Percentiles rank a stretch among this genome's conserved stretches.
phyloP scores from a whole-genome alignment of 1,140 invertebrate species.

The Neocloeon triangulifer region DNA sequence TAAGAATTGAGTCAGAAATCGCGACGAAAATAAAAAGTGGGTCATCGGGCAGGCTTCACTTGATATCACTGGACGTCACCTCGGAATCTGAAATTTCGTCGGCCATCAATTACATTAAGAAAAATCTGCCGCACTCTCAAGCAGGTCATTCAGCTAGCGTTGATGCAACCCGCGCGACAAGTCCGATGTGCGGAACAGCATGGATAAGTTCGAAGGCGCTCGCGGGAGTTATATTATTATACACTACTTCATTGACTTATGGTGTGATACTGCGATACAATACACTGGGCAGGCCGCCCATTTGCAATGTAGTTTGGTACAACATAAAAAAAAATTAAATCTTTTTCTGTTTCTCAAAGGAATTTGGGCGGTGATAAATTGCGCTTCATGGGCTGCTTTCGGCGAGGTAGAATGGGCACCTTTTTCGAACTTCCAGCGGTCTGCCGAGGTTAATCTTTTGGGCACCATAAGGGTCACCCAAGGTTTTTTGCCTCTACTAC shows the following conservation, averaged over 20 bases:
- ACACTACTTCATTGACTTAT: no score
- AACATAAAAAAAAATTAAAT: no score
- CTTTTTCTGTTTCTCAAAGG: conserved; percentile 21
- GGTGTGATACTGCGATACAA: no score
- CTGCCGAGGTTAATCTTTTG: conserved; percentile 31
- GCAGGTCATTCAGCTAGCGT: no score
- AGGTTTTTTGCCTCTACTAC: conserved; percentile 55
- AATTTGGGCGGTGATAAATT: conserved; percentile 76
- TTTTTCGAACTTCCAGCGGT: conserved; percentile 41
- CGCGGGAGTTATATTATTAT: no score
- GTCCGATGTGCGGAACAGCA: no score
- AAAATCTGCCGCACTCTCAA: conserved; percentile 43
- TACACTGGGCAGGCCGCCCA: no score
- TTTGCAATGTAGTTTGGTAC: no score
- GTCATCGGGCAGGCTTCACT: conserved; percentile 45
- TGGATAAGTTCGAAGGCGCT: no score
- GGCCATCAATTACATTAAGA: conserved; percentile 45
- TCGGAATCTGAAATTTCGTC: conserved; percentile 49
- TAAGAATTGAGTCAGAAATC: conserved; percentile 30
- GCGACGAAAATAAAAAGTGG: conserved; percentile 49
- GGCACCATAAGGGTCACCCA: conserved; percentile 19
- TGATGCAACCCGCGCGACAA: no score
- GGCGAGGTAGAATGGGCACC: conserved; percentile 79
- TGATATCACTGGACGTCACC: conserved; percentile 47
- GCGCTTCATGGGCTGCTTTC: conserved; percentile 64